Evolutionary conservation across 2,888 invertebrate genomes (phyloP).

Genomic region (Pristionchus mayeri): DNA sequence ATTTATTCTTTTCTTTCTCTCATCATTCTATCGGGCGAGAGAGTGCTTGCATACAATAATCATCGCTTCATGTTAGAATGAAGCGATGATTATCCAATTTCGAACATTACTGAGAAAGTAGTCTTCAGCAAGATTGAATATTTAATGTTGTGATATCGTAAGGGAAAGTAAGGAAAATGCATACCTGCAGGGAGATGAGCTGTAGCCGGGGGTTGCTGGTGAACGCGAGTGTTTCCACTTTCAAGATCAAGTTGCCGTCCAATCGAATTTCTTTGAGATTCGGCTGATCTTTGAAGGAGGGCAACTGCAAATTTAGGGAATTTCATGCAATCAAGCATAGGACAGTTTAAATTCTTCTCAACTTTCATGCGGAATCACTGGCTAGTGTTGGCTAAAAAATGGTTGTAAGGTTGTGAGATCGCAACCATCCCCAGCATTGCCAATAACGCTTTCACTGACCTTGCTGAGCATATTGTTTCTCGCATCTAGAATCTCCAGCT

Average conservation of each 20-base stretch:
- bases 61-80: too few relatives aligned
- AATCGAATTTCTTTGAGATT: conserved; percentile 83
- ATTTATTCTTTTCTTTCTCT: too few relatives aligned
- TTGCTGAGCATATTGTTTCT: conserved; percentile 86
- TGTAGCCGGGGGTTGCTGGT: conserved; percentile 84
- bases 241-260: conserved; percentile 81
- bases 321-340: not conserved
- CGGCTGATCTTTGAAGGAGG: conserved; percentile 86
- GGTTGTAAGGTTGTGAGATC: too few relatives aligned
- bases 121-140: not conserved
- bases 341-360: not conserved
- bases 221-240: conserved; percentile 86
- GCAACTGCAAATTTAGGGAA: conserved; percentile 60
- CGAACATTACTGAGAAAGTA: too few relatives aligned
- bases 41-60: too few relatives aligned
- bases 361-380: too few relatives aligned
- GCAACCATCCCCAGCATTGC: too few relatives aligned
- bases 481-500: conserved; percentile 85
- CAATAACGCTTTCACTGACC: conserved; percentile 77
- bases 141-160: not conserved
- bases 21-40: too few relatives aligned
- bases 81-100: not conserved
- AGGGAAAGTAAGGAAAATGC: not conserved
- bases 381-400: too few relatives aligned
- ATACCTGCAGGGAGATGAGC: conserved; percentile 83